These are phyloP conservation scores for Coluber constrictor DNA, from an alignment of 2,797 vertebrate species.

Conservation along the genomic window DNA sequence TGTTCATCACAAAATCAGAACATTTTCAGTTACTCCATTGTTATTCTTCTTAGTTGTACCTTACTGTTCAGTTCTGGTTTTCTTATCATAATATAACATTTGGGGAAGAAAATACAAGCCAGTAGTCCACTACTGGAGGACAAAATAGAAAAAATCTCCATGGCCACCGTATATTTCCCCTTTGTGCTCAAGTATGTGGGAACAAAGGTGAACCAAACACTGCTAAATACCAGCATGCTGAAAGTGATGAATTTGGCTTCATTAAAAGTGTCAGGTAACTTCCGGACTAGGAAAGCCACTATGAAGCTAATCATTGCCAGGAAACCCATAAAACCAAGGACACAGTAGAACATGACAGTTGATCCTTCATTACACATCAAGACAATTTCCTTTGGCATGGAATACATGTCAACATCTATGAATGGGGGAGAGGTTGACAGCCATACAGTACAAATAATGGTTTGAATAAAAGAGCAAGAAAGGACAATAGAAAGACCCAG, in stretches of 20 bases:
- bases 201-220: background rate
- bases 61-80: background rate
- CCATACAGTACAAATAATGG: background rate
- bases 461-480: background rate
- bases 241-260: background rate
- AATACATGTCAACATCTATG: background rate
- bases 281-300: background rate
- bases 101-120: background rate
- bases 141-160: background rate
- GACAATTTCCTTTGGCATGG: background rate
- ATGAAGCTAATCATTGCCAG: background rate
- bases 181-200: background rate
- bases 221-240: background rate
- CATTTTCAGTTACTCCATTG: background rate
- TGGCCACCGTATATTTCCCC: background rate
- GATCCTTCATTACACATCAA: background rate
- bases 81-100: background rate
- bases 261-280: background rate
- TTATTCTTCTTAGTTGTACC: background rate
- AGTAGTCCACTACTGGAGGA: background rate
- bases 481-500: background rate
- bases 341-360: background rate
- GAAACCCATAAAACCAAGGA: background rate
- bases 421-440: background rate
- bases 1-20: background rate